These are phyloP conservation scores for Phrynocephalus versicolor DNA, from an alignment of 2,113 vertebrate genomes.

Conservation along the genomic window DNA sequence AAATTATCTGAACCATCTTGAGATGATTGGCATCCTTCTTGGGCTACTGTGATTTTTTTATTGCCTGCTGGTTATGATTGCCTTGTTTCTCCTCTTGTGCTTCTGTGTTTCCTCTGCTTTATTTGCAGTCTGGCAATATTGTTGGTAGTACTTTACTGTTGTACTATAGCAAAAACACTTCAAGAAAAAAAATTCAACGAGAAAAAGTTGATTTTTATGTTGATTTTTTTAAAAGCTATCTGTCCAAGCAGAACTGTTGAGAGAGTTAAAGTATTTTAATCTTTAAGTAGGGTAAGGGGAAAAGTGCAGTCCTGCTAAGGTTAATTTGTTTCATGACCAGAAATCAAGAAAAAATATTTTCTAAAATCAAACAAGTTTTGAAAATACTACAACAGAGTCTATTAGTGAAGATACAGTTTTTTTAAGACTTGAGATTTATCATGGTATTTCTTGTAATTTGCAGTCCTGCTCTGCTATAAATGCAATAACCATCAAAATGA, in stretches of 20 bases:
- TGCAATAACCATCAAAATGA: slow-evolving; percentile 84
- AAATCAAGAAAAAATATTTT: slow-evolving; percentile 69
- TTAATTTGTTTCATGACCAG: slow-evolving; percentile 64
- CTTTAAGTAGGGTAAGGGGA: no score
- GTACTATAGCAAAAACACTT: slow-evolving; percentile 1
- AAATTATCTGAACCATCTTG: neutral
- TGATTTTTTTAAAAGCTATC: slow-evolving; percentile 44
- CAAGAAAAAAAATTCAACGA: slow-evolving; percentile 27
- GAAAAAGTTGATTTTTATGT: slow-evolving; percentile 38
- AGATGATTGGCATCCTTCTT: neutral
- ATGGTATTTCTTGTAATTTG: slow-evolving; percentile 79
- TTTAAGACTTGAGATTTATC: slow-evolving; percentile 71
- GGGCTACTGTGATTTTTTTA: neutral
- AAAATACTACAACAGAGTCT: slow-evolving; percentile 72
- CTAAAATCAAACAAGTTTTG: slow-evolving; percentile 71
- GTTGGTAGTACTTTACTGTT: slow-evolving; percentile 24
- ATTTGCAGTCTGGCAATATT: neutral
- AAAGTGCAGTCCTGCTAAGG: no score
- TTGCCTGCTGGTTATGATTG: neutral
- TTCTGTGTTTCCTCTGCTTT: neutral
- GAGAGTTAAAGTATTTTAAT: slow-evolving; percentile 9
- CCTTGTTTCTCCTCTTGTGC: neutral
- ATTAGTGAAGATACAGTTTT: slow-evolving; percentile 74
- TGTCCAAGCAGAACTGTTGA: slow-evolving; percentile 50
- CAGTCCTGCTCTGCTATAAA: slow-evolving; percentile 81